phyloP scores from a whole-genome alignment of 2,888 invertebrate species.

The Drosophila mettleri region DNA sequence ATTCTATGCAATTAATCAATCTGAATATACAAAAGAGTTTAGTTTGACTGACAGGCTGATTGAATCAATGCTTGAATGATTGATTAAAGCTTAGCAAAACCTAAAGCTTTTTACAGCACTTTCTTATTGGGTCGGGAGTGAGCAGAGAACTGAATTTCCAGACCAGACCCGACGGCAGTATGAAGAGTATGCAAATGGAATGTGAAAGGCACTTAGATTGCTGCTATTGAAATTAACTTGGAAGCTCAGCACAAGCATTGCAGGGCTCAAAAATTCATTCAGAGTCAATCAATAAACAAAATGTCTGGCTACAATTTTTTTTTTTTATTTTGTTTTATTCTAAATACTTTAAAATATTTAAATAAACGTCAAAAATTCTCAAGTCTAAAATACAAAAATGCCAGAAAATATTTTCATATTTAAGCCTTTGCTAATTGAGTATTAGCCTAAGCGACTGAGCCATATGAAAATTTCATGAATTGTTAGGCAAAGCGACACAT shows the following conservation, averaged over 20 bases:
- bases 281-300: not conserved
- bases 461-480: conserved; percentile 10
- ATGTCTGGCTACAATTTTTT: not conserved
- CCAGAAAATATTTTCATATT: not conserved
- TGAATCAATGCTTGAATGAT: not conserved
- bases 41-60: not conserved
- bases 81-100: not conserved
- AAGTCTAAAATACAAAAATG: not conserved
- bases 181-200: conserved; percentile 2
- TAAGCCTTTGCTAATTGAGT: not conserved
- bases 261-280: not conserved
- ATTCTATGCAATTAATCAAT: not conserved
- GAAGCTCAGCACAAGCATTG: not conserved
- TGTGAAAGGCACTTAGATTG: not conserved
- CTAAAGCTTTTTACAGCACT: not conserved
- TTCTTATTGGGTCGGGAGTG: not conserved
- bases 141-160: not conserved
- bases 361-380: not conserved
- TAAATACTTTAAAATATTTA: not conserved
- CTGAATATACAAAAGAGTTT: not conserved
- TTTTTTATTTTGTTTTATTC: not conserved
- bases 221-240: not conserved
- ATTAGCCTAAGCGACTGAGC: not conserved
- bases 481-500: not conserved
- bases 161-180: not conserved